Evolutionary conservation across 2,888 invertebrate species (phyloP).

Genomic region (Pristionchus exspectatus): DNA sequence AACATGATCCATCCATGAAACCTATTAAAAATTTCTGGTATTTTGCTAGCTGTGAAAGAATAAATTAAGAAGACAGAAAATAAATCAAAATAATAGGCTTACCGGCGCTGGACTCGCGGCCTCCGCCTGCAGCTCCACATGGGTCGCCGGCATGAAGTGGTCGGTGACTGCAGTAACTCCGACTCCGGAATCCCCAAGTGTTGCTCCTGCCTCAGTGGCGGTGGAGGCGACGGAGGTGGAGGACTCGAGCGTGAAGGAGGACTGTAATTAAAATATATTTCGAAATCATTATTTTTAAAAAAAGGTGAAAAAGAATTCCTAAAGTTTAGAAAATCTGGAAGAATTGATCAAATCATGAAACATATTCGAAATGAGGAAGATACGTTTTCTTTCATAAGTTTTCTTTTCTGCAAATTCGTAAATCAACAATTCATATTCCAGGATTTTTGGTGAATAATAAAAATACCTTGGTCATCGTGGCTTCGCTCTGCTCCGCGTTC

Average conservation of each 20-base stretch:
- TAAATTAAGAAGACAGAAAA: not conserved
- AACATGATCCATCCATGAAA: too few species aligned
- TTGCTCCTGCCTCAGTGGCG: not conserved
- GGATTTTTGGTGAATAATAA: too few species aligned
- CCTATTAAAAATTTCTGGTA: not conserved
- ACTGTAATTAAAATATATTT: not conserved
- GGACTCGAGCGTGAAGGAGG: slow-evolving; percentile 7
- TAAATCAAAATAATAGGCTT: not conserved
- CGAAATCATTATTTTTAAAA: not conserved
- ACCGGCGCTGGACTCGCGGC: not conserved
- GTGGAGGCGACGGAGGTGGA: not conserved
- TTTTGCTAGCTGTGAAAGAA: not conserved
- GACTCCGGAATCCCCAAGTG: not conserved
- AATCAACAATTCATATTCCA: too few species aligned
- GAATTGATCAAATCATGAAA: too few species aligned
- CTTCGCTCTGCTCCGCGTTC: not conserved
- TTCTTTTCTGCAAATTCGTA: too few species aligned
- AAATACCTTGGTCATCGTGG: not conserved
- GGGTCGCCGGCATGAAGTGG: not conserved
- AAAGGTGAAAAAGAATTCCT: too few species aligned
- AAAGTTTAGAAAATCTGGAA: too few species aligned
- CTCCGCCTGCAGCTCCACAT: slow-evolving; percentile 6
- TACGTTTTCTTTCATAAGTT: too few species aligned
- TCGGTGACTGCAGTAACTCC: not conserved
- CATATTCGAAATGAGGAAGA: too few species aligned